These are phyloP conservation scores for Drosophila helvetica DNA, from an alignment of 2,888 invertebrate genomes.

Conservation along the genomic window DNA sequence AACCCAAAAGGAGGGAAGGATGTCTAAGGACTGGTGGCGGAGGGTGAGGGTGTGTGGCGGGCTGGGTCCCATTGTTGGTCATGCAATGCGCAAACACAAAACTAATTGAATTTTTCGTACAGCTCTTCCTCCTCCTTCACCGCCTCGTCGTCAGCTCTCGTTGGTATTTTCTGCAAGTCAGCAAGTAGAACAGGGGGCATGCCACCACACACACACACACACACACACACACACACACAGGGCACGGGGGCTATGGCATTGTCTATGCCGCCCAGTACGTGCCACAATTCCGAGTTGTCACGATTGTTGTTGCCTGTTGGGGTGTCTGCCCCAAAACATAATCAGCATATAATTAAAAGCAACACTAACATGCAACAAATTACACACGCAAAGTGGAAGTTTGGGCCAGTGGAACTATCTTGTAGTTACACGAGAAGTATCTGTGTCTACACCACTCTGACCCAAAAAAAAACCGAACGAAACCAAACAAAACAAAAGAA, in stretches of 20 bases:
- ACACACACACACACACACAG: neutral
- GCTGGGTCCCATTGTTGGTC: slow-evolving; percentile 63
- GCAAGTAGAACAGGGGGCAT: slow-evolving; percentile 38
- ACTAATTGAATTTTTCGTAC: slow-evolving; percentile 73
- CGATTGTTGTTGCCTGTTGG: slow-evolving; percentile 28
- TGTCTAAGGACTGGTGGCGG: neutral
- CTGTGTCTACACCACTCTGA: slow-evolving; percentile 42
- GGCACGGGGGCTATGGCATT: slow-evolving; percentile 42
- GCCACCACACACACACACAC: neutral
- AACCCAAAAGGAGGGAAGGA: neutral
- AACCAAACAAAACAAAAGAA: slow-evolving; percentile 6
- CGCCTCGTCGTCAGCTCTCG: neutral
- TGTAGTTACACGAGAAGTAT: slow-evolving; percentile 49
- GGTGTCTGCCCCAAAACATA: slow-evolving; percentile 62
- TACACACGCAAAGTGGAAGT: slow-evolving; percentile 74
- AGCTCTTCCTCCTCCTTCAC: slow-evolving; percentile 19
- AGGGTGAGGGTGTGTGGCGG: neutral
- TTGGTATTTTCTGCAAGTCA: slow-evolving; percentile 71
- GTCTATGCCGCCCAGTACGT: slow-evolving; percentile 62
- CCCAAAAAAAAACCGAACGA: slow-evolving; percentile 55
- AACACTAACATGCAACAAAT: slow-evolving; percentile 74
- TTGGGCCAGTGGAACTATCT: slow-evolving; percentile 32
- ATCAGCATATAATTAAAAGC: slow-evolving; percentile 78
- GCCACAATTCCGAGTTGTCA: slow-evolving; percentile 71
- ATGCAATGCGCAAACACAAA: slow-evolving; percentile 79